These are phyloP conservation scores for Ypsolopha scabrella DNA, from an alignment of 2,888 invertebrate species.

Conservation along the genomic window DNA sequence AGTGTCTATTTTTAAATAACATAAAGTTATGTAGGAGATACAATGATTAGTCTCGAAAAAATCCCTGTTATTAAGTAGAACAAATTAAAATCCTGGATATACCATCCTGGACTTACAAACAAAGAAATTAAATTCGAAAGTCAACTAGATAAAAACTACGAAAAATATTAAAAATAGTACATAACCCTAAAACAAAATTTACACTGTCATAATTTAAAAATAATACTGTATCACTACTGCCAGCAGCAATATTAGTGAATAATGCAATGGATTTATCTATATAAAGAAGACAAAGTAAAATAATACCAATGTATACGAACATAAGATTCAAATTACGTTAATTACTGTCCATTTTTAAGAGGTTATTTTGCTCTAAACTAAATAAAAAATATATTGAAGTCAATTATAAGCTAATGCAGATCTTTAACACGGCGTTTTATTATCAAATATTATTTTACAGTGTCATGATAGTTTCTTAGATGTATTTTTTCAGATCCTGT, in stretches of 20 bases:
- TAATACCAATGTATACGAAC: background rate
- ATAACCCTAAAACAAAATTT: constrained; percentile 52
- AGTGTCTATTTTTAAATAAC: background rate
- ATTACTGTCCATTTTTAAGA: no score
- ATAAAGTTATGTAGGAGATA: background rate
- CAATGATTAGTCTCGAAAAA: background rate
- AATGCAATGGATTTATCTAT: constrained; percentile 11
- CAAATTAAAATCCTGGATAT: background rate
- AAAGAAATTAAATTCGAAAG: constrained; percentile 24
- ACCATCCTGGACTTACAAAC: background rate
- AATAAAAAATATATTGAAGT: no score
- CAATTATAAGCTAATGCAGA: no score
- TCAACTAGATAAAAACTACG: constrained; percentile 44
- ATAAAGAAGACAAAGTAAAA: background rate
- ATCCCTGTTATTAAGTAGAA: background rate
- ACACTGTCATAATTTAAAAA: constrained; percentile 54
- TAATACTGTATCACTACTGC: constrained; percentile 66
- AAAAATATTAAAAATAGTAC: constrained; percentile 30
- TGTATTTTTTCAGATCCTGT: background rate
- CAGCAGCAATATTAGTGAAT: constrained; percentile 47
- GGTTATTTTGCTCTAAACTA: no score
- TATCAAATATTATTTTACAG: no score
- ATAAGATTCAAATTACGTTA: background rate
- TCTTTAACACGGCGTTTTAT: no score
- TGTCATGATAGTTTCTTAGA: no score